A percentile compares a stretch with the other conserved stretches of the same genome.
phyloP scores from a whole-genome alignment of 1,140 invertebrate genomes.

The Drosophila setifemur region DNA sequence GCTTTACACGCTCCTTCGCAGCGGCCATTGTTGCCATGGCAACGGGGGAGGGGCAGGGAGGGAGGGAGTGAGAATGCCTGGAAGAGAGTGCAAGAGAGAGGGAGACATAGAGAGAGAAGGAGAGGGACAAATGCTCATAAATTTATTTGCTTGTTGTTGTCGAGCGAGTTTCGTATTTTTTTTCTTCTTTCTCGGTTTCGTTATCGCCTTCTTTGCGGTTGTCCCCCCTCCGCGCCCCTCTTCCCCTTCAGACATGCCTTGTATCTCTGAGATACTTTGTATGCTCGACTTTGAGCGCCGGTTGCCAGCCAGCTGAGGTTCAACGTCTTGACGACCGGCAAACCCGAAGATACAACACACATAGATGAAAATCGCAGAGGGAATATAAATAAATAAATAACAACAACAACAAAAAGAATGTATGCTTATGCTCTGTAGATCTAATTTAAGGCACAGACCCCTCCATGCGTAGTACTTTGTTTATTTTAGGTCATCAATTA shows the following conservation, averaged over 20 bases:
- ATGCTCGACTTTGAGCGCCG: constrained; percentile 19
- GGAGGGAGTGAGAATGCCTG: neutral
- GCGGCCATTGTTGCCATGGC: constrained; percentile 74
- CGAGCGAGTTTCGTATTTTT: constrained; percentile 51
- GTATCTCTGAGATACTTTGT: constrained; percentile 46
- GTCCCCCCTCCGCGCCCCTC: neutral
- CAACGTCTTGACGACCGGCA: constrained; percentile 38
- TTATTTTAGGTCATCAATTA: neutral
- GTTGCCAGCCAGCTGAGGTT: constrained; percentile 49
- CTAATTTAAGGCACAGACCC: neutral
- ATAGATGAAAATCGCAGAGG: neutral
- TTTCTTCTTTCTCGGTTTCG: constrained; percentile 25
- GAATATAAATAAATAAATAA: neutral
- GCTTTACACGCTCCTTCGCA: constrained; percentile 69
- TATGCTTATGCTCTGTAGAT: neutral
- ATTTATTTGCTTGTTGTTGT: constrained; percentile 65
- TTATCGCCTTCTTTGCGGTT: constrained; percentile 54
- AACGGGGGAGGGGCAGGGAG: constrained; percentile 24
- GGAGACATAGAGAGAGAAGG: neutral
- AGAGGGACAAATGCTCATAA: constrained; percentile 57
- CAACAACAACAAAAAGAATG: too few relatives aligned
- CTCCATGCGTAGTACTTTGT: too few relatives aligned
- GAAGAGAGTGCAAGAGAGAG: neutral
- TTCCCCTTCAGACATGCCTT: neutral
- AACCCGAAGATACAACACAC: neutral